Conservation (phyloP, 2,888 invertebrate species). For the Lasioglossum leucozonium region DNA sequence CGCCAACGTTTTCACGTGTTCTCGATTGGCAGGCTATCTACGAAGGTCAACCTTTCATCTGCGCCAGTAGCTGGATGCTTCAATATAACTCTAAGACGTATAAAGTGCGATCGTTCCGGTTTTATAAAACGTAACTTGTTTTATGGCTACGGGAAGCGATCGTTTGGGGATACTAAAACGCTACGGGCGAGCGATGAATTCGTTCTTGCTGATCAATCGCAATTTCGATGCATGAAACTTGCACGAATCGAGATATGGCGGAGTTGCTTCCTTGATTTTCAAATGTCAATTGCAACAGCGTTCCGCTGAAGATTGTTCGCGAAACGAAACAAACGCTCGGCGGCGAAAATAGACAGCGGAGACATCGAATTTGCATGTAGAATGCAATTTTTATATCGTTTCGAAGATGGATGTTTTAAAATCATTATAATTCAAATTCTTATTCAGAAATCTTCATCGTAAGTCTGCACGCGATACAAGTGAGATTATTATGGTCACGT, state of each 20-base stretch:
- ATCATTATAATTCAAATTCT: too few relatives aligned
- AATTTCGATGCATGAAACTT: neutral
- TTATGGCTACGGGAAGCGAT: constrained; percentile 2
- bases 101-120: constrained; percentile 33
- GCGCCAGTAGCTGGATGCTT: neutral
- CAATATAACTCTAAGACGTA: constrained; percentile 14
- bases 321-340: neutral
- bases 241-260: neutral
- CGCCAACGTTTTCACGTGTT: neutral
- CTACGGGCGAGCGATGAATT: constrained; percentile 14
- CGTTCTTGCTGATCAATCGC: neutral
- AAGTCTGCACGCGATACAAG: too few relatives aligned
- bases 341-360: neutral
- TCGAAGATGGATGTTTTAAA: neutral
- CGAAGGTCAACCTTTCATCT: constrained; percentile 10
- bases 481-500: too few relatives aligned
- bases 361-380: neutral
- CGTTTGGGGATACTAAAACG: constrained; percentile 14
- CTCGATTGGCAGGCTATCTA: neutral
- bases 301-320: neutral
- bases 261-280: neutral
- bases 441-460: too few relatives aligned
- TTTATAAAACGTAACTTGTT: constrained; percentile 28
- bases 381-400: neutral
- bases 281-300: neutral